Percentiles rank a stretch among this genome's conserved stretches.
These are phyloP conservation scores for Chrysopilus asiliformis DNA, from an alignment of 2,888 invertebrate genomes.

Conservation along the genomic window DNA sequence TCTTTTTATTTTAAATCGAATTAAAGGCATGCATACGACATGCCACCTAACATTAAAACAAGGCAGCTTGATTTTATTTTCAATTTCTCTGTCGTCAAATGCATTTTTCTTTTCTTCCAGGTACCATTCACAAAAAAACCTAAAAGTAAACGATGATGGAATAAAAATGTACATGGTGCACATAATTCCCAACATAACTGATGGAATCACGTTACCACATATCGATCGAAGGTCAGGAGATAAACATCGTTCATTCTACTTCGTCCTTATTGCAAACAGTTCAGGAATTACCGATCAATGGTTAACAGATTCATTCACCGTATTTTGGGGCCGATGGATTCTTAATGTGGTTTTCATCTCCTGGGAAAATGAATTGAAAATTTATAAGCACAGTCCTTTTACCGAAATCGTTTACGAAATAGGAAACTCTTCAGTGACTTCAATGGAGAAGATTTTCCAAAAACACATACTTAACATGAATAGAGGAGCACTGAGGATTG, in stretches of 20 bases:
- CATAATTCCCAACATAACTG: constrained; percentile 25
- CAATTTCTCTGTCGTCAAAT: too few species aligned
- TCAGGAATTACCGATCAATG: constrained; percentile 16
- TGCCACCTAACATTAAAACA: too few species aligned
- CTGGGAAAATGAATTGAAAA: constrained; percentile 28
- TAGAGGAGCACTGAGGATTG: constrained; percentile 24
- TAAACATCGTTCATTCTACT: constrained; percentile 28
- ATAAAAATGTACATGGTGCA: constrained; percentile 27
- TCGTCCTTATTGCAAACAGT: constrained; percentile 24
- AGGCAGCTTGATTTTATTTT: too few species aligned
- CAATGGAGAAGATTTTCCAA: constrained; percentile 24
- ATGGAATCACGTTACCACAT: constrained; percentile 23
- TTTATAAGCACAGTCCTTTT: constrained; percentile 43
- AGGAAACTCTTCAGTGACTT: constrained; percentile 14
- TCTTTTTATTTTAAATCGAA: too few species aligned
- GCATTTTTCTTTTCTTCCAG: too few species aligned
- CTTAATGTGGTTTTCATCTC: constrained; percentile 35
- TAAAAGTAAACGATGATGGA: constrained; percentile 26
- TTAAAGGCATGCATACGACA: too few species aligned
- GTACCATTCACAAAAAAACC: too few species aligned
- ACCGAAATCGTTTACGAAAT: constrained; percentile 32
- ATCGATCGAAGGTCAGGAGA: constrained; percentile 25
- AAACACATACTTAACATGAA: constrained; percentile 27
- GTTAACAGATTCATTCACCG: constrained; percentile 38
- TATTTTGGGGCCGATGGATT: constrained; percentile 41